A percentile compares a stretch with the other conserved stretches of the same genome.
phyloP scores from a whole-genome alignment of 2,113 vertebrate species.

The Dissostichus mawsoni region DNA sequence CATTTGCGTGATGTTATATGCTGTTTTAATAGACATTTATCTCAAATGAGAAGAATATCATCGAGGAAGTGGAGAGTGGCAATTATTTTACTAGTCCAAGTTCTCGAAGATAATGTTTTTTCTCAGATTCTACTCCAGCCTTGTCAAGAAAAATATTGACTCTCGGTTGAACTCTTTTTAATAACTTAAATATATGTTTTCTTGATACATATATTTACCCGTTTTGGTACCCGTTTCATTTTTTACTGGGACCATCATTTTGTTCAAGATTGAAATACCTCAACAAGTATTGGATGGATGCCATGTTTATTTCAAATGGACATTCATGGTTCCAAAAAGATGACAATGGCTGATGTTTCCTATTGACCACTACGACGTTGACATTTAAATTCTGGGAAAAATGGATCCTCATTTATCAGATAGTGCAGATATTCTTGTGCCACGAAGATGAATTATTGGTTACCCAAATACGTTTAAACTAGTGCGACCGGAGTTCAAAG shows the following conservation, averaged over 20 bases:
- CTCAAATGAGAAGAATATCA: constrained; percentile 15
- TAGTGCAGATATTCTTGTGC: no score
- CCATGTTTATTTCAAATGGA: background rate
- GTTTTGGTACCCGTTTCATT: background rate
- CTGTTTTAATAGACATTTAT: constrained; percentile 50
- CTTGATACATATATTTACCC: background rate
- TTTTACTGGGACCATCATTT: background rate
- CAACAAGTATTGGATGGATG: background rate
- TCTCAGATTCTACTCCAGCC: background rate
- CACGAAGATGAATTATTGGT: no score
- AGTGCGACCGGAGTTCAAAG: no score
- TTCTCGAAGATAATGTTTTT: background rate
- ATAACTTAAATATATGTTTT: background rate
- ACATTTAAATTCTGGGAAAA: no score
- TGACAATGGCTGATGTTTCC: no score
- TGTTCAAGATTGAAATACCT: background rate
- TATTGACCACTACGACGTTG: no score
- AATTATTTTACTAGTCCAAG: background rate
- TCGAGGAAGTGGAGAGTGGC: background rate
- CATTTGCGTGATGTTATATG: constrained; percentile 57
- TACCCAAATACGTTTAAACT: no score
- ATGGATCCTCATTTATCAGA: no score
- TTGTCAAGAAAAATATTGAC: background rate
- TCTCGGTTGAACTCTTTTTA: background rate
- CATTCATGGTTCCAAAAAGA: background rate